These are phyloP conservation scores for Sycophila texana DNA, from an alignment of 2,888 invertebrate species.

Conservation along the genomic window DNA sequence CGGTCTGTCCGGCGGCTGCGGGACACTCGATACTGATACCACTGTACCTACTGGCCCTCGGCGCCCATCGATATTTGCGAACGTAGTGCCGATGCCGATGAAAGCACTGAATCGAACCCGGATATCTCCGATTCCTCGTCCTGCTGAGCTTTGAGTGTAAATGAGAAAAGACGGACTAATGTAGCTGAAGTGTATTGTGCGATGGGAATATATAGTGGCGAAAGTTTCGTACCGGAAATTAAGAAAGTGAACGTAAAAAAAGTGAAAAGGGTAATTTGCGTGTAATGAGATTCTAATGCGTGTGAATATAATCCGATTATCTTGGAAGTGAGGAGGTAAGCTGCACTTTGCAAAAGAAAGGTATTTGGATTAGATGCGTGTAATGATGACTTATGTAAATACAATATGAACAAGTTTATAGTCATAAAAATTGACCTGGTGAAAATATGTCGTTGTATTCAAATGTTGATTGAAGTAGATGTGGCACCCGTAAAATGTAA, in stretches of 20 bases:
- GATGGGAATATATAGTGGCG: background rate
- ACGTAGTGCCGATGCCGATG: constrained; percentile 38
- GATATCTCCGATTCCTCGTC: background rate
- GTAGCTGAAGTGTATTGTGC: too few relatives aligned
- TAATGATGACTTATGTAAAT: constrained; percentile 38
- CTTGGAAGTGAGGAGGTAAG: background rate
- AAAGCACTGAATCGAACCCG: background rate
- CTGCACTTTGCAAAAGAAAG: background rate
- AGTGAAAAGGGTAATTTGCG: background rate
- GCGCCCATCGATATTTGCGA: background rate
- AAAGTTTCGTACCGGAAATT: background rate
- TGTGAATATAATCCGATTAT: constrained; percentile 22
- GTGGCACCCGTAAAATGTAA: too few relatives aligned
- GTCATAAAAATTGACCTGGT: background rate
- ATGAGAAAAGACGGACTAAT: background rate
- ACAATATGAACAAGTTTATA: background rate
- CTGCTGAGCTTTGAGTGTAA: background rate
- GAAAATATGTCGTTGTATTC: background rate
- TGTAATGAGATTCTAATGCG: background rate
- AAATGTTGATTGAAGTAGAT: background rate
- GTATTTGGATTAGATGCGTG: constrained; percentile 2
- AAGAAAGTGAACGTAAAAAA: background rate
- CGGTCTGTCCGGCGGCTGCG: background rate
- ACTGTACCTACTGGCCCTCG: constrained; percentile 1
- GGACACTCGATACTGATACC: background rate